These are phyloP conservation scores for Minunthozetes semirufus DNA, from an alignment of 2,888 invertebrate species.

Conservation along the genomic window DNA sequence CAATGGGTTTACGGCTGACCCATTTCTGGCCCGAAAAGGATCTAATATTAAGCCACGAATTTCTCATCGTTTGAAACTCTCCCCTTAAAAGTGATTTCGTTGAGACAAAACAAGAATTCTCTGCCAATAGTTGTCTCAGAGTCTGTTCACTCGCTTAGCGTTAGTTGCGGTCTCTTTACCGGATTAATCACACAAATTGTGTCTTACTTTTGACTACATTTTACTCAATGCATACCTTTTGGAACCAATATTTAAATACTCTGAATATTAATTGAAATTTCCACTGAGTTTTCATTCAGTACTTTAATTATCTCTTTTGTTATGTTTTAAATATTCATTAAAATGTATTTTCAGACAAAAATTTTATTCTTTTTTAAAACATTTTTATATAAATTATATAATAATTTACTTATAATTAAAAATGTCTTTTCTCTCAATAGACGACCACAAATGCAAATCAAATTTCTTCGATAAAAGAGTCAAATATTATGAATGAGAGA, in stretches of 20 bases:
- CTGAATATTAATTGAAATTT: not conserved
- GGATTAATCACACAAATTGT: not conserved
- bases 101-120: not conserved
- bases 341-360: not conserved
- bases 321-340: not conserved
- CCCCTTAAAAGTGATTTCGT: not conserved
- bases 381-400: not conserved
- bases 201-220: not conserved
- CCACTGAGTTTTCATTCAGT: not conserved
- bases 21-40: constrained; percentile 10
- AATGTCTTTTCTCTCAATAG: not conserved
- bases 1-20: constrained; percentile 17
- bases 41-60: not conserved
- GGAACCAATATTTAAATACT: not conserved
- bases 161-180: constrained; percentile 24
- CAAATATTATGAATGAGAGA: not conserved
- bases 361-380: not conserved
- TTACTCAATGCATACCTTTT: not conserved
- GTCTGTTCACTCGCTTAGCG: not conserved
- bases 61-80: constrained; percentile 9
- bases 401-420: not conserved
- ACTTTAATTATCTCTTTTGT: not conserved
- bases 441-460: not conserved
- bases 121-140: not conserved
- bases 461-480: not conserved